Percentiles rank a stretch among this genome's conserved stretches.
phyloP scores from a whole-genome alignment of 1,140 invertebrate species.

The Cydia fagiglandana region DNA sequence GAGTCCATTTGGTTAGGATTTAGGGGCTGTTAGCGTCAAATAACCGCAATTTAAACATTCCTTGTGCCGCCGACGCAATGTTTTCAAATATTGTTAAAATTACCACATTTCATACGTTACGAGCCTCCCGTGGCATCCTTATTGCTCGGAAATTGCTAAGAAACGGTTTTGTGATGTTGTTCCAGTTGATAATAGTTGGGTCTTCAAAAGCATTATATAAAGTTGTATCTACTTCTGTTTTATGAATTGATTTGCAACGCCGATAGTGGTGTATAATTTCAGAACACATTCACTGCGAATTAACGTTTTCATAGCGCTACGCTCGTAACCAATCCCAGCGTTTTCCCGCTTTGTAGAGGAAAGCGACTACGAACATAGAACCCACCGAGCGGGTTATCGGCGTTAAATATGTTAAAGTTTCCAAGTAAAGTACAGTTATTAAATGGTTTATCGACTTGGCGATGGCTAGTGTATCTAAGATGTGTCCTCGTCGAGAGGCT shows the following conservation, averaged over 20 bases:
- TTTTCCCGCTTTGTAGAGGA: too few species aligned
- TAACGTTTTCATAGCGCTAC: too few species aligned
- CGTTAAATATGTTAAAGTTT: too few species aligned
- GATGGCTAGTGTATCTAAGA: conserved; percentile 20
- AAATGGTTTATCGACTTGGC: neutral
- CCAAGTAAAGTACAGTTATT: neutral
- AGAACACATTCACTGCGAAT: too few species aligned
- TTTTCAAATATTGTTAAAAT: conserved; percentile 50
- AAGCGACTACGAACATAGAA: too few species aligned
- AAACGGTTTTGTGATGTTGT: conserved; percentile 34
- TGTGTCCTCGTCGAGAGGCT: conserved; percentile 36
- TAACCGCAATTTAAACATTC: conserved; percentile 51
- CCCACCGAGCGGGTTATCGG: too few species aligned
- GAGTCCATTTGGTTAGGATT: conserved; percentile 52
- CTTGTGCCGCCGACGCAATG: conserved; percentile 41
- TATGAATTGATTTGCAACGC: neutral
- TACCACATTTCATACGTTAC: conserved; percentile 49
- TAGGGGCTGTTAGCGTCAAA: conserved; percentile 55
- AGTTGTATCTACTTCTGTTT: neutral
- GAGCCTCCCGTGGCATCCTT: conserved; percentile 36
- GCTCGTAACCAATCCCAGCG: too few species aligned
- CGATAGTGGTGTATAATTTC: too few species aligned
- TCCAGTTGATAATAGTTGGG: conserved; percentile 14
- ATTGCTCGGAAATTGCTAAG: conserved; percentile 36
- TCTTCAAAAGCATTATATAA: neutral